These are phyloP conservation scores for Ataeniobius toweri DNA, from an alignment of 2,797 vertebrate species.

Conservation along the genomic window DNA sequence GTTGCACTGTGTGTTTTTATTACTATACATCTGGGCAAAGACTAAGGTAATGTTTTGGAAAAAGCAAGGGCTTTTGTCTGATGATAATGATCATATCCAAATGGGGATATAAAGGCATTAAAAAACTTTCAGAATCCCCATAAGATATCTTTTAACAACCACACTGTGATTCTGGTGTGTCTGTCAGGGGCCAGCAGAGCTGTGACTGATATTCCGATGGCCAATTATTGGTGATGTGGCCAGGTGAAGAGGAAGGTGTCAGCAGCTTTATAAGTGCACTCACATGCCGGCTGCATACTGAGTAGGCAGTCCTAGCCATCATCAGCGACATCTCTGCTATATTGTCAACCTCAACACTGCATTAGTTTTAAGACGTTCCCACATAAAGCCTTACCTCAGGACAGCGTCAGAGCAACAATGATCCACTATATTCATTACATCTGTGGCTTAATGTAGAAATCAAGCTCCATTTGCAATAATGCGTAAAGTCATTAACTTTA, in stretches of 20 bases:
- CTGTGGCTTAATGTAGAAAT: conserved; percentile 77
- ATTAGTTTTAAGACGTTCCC: conserved; percentile 68
- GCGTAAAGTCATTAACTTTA: conserved; percentile 83
- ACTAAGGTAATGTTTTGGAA: conserved; percentile 65
- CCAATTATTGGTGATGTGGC: conserved; percentile 74
- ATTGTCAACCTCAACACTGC: conserved; percentile 67
- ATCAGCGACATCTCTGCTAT: conserved; percentile 45
- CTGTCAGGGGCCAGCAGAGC: conserved; percentile 52
- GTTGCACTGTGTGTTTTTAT: conserved; percentile 58
- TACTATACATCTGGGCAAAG: conserved; percentile 41
- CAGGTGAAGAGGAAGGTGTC: conserved; percentile 72
- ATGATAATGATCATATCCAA: conserved; percentile 63
- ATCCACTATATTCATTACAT: conserved; percentile 79
- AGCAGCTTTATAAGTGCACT: conserved; percentile 67
- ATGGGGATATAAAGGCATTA: conserved; percentile 46
- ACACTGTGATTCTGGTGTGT: conserved; percentile 57
- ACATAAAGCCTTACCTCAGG: conserved; percentile 72
- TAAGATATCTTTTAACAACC: conserved; percentile 59
- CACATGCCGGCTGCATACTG: conserved; percentile 69
- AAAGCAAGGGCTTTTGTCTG: conserved; percentile 62
- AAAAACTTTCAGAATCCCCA: conserved; percentile 62
- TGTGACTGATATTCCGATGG: conserved; percentile 71
- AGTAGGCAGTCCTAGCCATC: conserved; percentile 62
- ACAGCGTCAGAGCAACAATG: conserved; percentile 58
- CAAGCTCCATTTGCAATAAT: conserved; percentile 81